Percentiles rank a stretch among this genome's conserved stretches.
phyloP scores from a whole-genome alignment of 2,113 vertebrate genomes.

The Barnardius zonarius region DNA sequence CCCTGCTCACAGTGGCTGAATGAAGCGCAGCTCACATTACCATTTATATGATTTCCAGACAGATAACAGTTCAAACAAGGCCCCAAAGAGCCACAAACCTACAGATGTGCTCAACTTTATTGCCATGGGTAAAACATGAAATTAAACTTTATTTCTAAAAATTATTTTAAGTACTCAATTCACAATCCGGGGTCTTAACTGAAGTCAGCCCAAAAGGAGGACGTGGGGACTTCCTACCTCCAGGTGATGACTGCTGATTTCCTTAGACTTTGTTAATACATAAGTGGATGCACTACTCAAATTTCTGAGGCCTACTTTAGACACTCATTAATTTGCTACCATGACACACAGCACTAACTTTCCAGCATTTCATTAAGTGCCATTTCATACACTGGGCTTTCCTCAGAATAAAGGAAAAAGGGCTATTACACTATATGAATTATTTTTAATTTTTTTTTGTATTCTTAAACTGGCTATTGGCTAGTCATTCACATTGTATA shows the following conservation, averaged over 20 bases:
- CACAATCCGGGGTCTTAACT: background rate
- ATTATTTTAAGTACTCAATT: background rate
- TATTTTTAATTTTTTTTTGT: background rate
- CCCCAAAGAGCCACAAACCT: background rate
- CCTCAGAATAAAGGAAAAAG: background rate
- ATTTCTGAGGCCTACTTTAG: background rate
- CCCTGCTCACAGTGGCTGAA: background rate
- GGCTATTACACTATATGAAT: background rate
- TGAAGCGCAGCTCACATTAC: background rate
- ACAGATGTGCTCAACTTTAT: background rate
- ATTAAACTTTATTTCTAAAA: background rate
- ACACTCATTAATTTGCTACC: background rate
- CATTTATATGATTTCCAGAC: background rate
- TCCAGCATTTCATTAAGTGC: background rate
- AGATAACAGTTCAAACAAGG: background rate
- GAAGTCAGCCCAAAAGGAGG: background rate
- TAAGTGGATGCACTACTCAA: background rate
- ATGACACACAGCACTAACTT: background rate
- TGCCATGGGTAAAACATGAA: background rate
- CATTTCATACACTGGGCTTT: background rate
- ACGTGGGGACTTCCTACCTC: no score
- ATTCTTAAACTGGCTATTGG: background rate
- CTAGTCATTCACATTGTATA: background rate
- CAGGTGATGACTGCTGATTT: background rate
- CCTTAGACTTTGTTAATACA: background rate